These are phyloP conservation scores for Enteromius mattozi DNA, from an alignment of 2,797 vertebrate species.

Conservation along the genomic window DNA sequence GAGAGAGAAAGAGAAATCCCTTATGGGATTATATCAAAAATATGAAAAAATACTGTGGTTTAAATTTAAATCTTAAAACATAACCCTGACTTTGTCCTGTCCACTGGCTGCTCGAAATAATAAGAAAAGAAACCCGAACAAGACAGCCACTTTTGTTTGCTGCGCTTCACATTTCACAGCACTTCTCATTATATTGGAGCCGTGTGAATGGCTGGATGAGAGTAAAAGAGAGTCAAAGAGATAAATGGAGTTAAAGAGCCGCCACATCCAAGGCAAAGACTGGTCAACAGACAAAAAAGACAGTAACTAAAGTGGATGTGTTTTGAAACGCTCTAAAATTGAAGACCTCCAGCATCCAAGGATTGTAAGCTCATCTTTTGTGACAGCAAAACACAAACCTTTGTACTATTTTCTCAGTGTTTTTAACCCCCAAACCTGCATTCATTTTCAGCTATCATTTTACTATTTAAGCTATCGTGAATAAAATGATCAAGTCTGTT, in stretches of 20 bases:
- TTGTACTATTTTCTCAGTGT: not conserved
- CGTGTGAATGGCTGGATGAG: constrained; percentile 68
- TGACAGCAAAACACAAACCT: constrained; percentile 32
- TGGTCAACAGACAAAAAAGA: constrained; percentile 64
- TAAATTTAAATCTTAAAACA: constrained; percentile 76
- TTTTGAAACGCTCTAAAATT: constrained; percentile 54
- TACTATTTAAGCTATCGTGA: constrained; percentile 44
- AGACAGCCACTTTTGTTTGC: constrained; percentile 72
- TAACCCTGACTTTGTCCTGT: constrained; percentile 76
- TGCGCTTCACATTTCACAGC: constrained; percentile 78
- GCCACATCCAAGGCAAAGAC: constrained; percentile 53
- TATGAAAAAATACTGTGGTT: constrained; percentile 74
- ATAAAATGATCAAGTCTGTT: constrained; percentile 56
- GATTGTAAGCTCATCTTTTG: constrained; percentile 47
- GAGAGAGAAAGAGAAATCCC: constrained; percentile 26
- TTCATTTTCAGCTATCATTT: not conserved
- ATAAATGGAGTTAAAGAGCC: constrained; percentile 38
- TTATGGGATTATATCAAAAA: constrained; percentile 62
- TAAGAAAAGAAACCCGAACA: constrained; percentile 58
- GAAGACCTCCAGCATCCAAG: constrained; percentile 55
- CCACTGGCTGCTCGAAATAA: constrained; percentile 68
- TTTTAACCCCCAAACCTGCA: not conserved
- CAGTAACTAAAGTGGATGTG: constrained; percentile 62
- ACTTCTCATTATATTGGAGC: constrained; percentile 75
- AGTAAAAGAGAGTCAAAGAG: constrained; percentile 60